Evolutionary conservation across 2,888 invertebrate species (phyloP).

Genomic region (Eledona agricola): DNA sequence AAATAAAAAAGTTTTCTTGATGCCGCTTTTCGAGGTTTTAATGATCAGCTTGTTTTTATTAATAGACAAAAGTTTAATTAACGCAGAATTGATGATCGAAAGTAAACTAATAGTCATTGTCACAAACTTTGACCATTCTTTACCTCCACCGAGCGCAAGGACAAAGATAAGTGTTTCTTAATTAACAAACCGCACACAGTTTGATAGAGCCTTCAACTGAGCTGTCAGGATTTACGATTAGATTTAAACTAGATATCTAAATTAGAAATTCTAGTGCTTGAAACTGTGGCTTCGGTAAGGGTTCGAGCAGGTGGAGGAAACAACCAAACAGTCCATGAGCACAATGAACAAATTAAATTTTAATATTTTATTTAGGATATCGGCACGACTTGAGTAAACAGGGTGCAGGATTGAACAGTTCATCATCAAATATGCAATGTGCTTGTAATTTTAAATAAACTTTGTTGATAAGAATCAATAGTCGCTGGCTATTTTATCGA

Average conservation of each 20-base stretch:
- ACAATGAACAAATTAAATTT: conserved; percentile 9
- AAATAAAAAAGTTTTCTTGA: conserved; percentile 8
- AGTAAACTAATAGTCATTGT: conserved; percentile 13
- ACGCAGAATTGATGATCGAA: conserved; percentile 2
- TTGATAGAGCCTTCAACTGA: conserved; percentile 30
- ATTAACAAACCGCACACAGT: conserved; percentile 28
- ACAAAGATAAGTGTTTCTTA: conserved; percentile 17
- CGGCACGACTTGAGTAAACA: too few species aligned
- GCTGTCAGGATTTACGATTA: conserved; percentile 30
- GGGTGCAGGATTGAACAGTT: too few species aligned
- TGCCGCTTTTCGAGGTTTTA: conserved; percentile 4
- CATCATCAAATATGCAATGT: too few species aligned
- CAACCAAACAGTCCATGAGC: background rate
- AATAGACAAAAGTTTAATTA: too few species aligned
- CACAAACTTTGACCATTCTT: conserved; percentile 8
- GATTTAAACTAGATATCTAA: conserved; percentile 31
- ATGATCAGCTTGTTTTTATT: conserved; percentile 16
- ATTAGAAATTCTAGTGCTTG: conserved; percentile 27
- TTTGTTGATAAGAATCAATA: too few species aligned
- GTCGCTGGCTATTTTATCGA: too few species aligned
- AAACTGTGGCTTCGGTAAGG: conserved; percentile 9
- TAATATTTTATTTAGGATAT: conserved; percentile 10
- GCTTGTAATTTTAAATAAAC: too few species aligned
- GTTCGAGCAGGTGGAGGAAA: background rate
- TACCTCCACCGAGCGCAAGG: background rate